These are phyloP conservation scores for Ophioninae sp. DNA, from an alignment of 2,888 invertebrate genomes.

Conservation along the genomic window DNA sequence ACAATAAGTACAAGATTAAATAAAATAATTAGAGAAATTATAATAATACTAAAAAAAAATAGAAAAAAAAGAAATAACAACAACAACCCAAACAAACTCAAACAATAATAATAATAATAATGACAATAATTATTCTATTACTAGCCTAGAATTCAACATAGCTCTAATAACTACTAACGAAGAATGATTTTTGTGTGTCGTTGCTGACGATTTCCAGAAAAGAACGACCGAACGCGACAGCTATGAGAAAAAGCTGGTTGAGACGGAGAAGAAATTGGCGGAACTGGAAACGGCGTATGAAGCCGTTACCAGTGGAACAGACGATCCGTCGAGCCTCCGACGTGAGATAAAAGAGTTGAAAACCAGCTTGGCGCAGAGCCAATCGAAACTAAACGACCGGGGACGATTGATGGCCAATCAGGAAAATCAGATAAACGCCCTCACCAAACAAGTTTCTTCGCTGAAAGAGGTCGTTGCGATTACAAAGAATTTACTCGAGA, in stretches of 20 bases:
- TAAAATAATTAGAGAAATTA: too few relatives aligned
- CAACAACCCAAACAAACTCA: too few relatives aligned
- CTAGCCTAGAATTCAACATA: too few relatives aligned
- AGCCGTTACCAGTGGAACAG: constrained; percentile 62
- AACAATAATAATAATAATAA: too few relatives aligned
- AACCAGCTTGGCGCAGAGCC: constrained; percentile 70
- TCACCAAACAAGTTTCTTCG: constrained; percentile 87
- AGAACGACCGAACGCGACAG: constrained; percentile 71
- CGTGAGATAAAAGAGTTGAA: constrained; percentile 74
- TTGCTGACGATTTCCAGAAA: constrained; percentile 67
- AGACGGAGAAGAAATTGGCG: constrained; percentile 71
- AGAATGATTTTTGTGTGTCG: neutral
- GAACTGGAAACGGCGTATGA: constrained; percentile 69
- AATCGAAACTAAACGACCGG: constrained; percentile 73
- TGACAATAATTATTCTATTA: too few relatives aligned
- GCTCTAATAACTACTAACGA: too few relatives aligned
- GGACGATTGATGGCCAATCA: constrained; percentile 82
- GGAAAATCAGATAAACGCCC: constrained; percentile 89
- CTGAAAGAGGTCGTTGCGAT: constrained; percentile 91
- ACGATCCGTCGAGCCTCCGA: constrained; percentile 65
- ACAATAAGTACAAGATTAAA: too few relatives aligned
- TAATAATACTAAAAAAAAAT: too few relatives aligned
- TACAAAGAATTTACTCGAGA: constrained; percentile 90
- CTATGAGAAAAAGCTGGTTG: constrained; percentile 71
- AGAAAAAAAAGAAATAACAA: too few relatives aligned